These are phyloP conservation scores for Orthochromis malagaraziensis DNA, from an alignment of 2,113 vertebrate species.

Conservation along the genomic window DNA sequence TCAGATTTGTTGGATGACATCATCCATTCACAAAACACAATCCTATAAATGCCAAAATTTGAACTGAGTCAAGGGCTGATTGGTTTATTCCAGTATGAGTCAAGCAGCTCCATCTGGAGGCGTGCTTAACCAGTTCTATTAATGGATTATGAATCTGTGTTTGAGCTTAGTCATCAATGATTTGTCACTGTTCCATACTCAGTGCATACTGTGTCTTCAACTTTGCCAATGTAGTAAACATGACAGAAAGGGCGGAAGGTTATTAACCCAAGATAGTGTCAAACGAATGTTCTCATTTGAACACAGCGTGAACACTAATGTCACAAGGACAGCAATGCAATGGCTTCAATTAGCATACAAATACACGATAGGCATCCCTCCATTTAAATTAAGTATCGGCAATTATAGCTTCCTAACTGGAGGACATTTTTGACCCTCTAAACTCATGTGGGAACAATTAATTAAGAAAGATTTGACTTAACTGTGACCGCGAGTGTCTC, in stretches of 20 bases:
- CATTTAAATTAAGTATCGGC: conserved; percentile 20
- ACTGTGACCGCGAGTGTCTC: neutral
- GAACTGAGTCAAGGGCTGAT: neutral
- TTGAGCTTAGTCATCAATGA: neutral
- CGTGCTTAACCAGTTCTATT: neutral
- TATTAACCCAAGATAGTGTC: neutral
- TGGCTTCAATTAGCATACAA: neutral
- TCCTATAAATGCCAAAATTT: neutral
- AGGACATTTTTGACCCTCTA: conserved; percentile 30
- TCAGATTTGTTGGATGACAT: neutral
- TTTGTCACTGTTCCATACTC: neutral
- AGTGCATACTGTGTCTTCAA: neutral
- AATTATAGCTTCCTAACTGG: conserved; percentile 4
- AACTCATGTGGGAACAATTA: conserved; percentile 30
- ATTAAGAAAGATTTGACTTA: conserved; percentile 34
- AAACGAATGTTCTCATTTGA: neutral
- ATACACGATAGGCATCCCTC: neutral
- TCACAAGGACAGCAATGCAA: neutral
- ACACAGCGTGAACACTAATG: neutral
- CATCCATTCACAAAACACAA: neutral
- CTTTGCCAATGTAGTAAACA: neutral
- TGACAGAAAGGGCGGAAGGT: neutral
- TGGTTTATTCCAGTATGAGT: conserved; percentile 17
- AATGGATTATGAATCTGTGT: neutral
- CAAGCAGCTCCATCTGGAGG: conserved; percentile 16